Evolutionary conservation across 2,888 invertebrate genomes (phyloP), one percentile per base, ranked within the genome.

Genomic region (Tinea semifulvella): DNA sequence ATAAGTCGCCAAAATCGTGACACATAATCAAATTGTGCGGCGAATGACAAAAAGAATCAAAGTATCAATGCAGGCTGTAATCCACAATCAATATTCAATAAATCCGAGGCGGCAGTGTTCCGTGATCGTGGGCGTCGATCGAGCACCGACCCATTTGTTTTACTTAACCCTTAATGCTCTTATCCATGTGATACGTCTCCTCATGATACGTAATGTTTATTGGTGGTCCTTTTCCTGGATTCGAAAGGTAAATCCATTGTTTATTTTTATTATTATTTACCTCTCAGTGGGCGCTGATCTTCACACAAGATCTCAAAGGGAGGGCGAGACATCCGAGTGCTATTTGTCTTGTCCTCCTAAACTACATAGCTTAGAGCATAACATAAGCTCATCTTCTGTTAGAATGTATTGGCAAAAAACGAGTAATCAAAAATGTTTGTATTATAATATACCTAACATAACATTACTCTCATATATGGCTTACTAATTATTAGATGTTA

Each of bases 101-200:
- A 47, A 64, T 61, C 61, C 57, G 56, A 7, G 13, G 22, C 40
- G 20, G 25, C 22, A 20, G 40, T 17, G 46, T 61, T 60, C 58
- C 60, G 58, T 51, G 52, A 58, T 56, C 55, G 67, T 63, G 55
- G 69, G 68, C 59, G 66, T 56, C 47, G 50, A 52, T 38, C 59
- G 14, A 59, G 59, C 64, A 58, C 50, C 54, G 52, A 55, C 59
- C 58, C 68, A 71, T 73, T 73, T 72, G 71, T 73, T 70, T 69
- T 65, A 70, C 69, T 71, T 72, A 68, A 58, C 60, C 58, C 58
- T 46, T 63, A 66, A 70, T 65, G 58, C 65, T 60, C 64, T 68
- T 66, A 66, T 57, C 56, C 54, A 55, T 49, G 49, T 42, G 53
- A 56, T 54, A 59, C 53, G 56, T 57, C 53, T 56, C 55, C 53